A percentile compares a stretch with the other conserved stretches of the same genome.
phyloP scores from a whole-genome alignment of 2,888 invertebrate genomes.

The Malthinus seriepunctatus region DNA sequence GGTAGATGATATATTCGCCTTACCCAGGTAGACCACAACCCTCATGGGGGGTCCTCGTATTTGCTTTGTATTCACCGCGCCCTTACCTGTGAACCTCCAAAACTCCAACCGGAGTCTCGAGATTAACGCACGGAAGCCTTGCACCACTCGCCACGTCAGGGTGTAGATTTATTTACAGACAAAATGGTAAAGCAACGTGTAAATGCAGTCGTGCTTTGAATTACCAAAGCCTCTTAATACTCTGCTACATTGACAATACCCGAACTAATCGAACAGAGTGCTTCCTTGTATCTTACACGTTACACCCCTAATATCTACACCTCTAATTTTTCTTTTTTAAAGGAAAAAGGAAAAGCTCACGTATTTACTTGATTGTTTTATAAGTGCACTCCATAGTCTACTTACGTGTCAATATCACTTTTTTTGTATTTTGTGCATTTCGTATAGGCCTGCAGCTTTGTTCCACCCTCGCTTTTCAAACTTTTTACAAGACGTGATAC shows the following conservation, averaged over 20 bases:
- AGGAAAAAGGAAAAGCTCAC: conserved; percentile 9
- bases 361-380: conserved; percentile 19
- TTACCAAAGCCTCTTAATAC: conserved; percentile 18
- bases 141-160: conserved; percentile 25
- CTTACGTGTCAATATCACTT: conserved; percentile 11
- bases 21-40: conserved; percentile 21
- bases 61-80: conserved; percentile 27
- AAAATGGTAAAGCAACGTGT: conserved; percentile 31
- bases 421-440: conserved; percentile 11
- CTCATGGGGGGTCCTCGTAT: conserved; percentile 18
- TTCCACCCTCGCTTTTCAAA: not conserved
- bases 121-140: conserved; percentile 28
- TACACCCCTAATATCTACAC: not conserved
- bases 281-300: conserved; percentile 10
- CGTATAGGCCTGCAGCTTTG: conserved; percentile 9
- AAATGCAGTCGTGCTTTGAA: conserved; percentile 28
- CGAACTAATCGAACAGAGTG: conserved; percentile 28
- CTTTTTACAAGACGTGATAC: conserved; percentile 1
- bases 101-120: conserved; percentile 15
- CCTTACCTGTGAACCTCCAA: conserved; percentile 17
- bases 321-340: conserved; percentile 7
- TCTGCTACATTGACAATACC: conserved; percentile 21
- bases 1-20: conserved; percentile 27
- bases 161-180: conserved; percentile 30
- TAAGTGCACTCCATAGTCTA: conserved; percentile 17